Evolutionary conservation across 2,113 vertebrate species (phyloP), one percentile per base, ranked within the genome.

Genomic region (Notothenia rossii): DNA sequence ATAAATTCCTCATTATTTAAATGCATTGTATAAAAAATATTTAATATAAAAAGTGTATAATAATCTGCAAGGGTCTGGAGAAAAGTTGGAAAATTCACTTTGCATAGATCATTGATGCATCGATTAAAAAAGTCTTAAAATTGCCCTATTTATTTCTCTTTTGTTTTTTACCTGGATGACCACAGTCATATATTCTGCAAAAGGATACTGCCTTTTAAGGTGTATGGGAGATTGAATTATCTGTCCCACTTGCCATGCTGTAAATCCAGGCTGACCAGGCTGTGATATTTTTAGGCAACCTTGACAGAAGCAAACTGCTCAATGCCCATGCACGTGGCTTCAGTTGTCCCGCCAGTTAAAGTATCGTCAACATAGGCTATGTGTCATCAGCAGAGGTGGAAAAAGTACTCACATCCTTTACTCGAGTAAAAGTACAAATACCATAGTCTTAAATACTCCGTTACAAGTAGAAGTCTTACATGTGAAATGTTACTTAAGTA

Each of bases 1-100:
- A 49, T 46, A 58, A 50, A 83, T 56, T n/a, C 5, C 29, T 77
- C 43, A 54, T 59, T 93, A 93, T 91, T 92, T 90, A 93, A 84
- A 81, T 83, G 25, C 48, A 58, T 83, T 82, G 5, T 76, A 64
- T 53, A 92, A 88, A 87, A 90, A 91, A 89, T 87, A 86, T 88
- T 90, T 92, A 81, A 79, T 66, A 70, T 71, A 46, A 74, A 4
- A 53, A 18, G 1, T 22, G 20, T 76, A 36, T 62, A 18, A 20
- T 78, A 40, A 6, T 1, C 46, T 48, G 18, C 10, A 13, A 15
- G 13, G 17, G 25, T 2, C 12, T 17, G 14, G 8, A 40, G 12
- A 12, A 36, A 61, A 62, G 36, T 48, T 48, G 25, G 1, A 22
- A 68, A 46, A n/a, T 11, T 8, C 48, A 75, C 60, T 63, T 22